A percentile compares a stretch with the other conserved stretches of the same genome.
Evolutionary conservation across 2,113 vertebrate genomes (phyloP).

Genomic region (Pitta sordida): DNA sequence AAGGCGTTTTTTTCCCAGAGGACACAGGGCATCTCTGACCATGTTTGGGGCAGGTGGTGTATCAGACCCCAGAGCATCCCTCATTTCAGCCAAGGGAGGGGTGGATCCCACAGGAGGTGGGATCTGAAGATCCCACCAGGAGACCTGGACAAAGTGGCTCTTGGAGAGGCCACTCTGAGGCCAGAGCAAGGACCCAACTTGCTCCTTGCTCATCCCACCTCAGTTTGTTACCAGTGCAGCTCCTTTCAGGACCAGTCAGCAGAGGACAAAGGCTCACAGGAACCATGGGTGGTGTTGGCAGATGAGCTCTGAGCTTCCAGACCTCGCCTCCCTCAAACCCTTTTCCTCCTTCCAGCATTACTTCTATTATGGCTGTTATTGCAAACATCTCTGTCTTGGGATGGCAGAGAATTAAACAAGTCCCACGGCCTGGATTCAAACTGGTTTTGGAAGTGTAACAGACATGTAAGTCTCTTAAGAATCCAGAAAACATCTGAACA

Average conservation of each 20-base stretch:
- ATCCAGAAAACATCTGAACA: background rate
- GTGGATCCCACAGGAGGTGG: too few relatives aligned
- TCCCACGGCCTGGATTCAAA: background rate
- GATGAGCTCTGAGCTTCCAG: background rate
- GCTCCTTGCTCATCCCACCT: background rate
- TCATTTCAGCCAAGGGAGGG: too few relatives aligned
- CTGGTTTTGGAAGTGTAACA: background rate
- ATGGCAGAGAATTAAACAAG: background rate
- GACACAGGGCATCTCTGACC: too few relatives aligned
- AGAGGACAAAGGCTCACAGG: background rate
- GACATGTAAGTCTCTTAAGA: background rate
- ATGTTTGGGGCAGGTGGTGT: too few relatives aligned
- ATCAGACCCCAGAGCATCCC: too few relatives aligned
- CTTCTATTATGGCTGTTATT: too few relatives aligned
- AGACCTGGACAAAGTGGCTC: too few relatives aligned
- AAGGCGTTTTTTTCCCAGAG: too few relatives aligned
- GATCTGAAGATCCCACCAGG: too few relatives aligned
- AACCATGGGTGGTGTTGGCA: background rate
- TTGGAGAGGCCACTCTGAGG: too few relatives aligned
- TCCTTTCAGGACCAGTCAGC: background rate
- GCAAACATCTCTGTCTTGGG: background rate
- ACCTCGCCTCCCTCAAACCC: background rate
- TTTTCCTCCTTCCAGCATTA: background rate
- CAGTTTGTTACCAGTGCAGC: background rate
- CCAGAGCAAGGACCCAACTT: background rate